A percentile compares a stretch with the other conserved stretches of the same genome.
These are phyloP conservation scores for Drosophila fuyamai DNA, from an alignment of 1,140 invertebrate species.

Conservation along the genomic window DNA sequence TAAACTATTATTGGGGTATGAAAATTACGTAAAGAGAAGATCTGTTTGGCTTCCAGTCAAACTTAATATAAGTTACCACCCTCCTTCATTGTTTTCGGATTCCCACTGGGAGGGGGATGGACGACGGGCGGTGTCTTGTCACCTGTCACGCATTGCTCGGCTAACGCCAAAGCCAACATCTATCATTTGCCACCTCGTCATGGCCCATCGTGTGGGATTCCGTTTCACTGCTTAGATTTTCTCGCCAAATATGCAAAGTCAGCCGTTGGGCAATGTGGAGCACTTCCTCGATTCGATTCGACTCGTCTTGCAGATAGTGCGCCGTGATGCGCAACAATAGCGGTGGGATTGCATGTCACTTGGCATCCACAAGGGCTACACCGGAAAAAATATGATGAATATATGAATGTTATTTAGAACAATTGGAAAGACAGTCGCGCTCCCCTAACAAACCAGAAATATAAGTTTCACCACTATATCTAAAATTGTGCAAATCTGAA, in stretches of 20 bases:
- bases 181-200: constrained; percentile 20
- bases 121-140: constrained; percentile 46
- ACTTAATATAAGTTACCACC: neutral
- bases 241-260: constrained; percentile 66
- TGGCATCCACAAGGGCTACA: constrained; percentile 54
- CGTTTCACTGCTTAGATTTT: constrained; percentile 54
- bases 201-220: constrained; percentile 70
- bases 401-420: neutral
- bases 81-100: neutral
- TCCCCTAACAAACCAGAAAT: too few species aligned
- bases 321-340: constrained; percentile 73
- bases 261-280: constrained; percentile 57
- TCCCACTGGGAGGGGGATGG: constrained; percentile 10
- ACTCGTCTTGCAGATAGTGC: constrained; percentile 27
- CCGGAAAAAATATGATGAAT: constrained; percentile 11
- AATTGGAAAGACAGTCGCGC: too few species aligned
- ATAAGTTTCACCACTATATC: too few species aligned
- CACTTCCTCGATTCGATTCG: constrained; percentile 67
- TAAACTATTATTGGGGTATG: neutral
- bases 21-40: neutral
- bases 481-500: too few species aligned
- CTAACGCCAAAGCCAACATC: constrained; percentile 20
- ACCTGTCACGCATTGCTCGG: constrained; percentile 61
- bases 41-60: neutral
- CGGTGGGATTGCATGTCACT: constrained; percentile 69